Evolutionary conservation across 2,888 invertebrate species (phyloP).

Genomic region (Pemphredon lugubris): DNA sequence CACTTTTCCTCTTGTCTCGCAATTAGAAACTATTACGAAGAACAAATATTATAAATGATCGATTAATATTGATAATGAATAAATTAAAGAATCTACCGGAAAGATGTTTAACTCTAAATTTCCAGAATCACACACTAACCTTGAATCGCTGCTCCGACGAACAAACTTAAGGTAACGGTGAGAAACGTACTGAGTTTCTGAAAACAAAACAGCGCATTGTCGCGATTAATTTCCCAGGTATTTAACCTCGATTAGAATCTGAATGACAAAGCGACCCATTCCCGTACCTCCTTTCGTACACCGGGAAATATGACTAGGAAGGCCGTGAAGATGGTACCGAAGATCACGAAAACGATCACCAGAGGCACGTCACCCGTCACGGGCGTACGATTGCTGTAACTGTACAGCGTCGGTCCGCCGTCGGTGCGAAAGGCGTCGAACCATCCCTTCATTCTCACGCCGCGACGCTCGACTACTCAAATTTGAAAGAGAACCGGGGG

Average conservation of each 20-base stretch:
- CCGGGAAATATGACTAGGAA: slow-evolving; percentile 98
- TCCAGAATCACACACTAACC: too few relatives aligned
- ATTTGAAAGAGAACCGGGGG: slow-evolving; percentile 34
- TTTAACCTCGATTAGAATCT: too few relatives aligned
- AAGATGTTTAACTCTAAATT: too few relatives aligned
- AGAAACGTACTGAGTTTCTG: slow-evolving; percentile 96
- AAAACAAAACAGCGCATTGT: slow-evolving; percentile 18
- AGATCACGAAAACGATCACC: slow-evolving; percentile 92
- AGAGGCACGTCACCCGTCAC: slow-evolving; percentile 96
- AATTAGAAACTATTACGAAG: too few relatives aligned
- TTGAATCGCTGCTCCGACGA: slow-evolving; percentile 95
- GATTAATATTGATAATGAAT: too few relatives aligned
- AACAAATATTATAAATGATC: too few relatives aligned
- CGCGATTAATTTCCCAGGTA: not conserved
- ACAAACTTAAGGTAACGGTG: slow-evolving; percentile 94
- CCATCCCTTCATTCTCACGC: slow-evolving; percentile 94
- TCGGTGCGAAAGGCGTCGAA: slow-evolving; percentile 98
- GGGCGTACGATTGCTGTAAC: slow-evolving; percentile 96
- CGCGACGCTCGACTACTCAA: too few relatives aligned
- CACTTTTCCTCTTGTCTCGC: too few relatives aligned
- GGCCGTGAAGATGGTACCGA: slow-evolving; percentile 95
- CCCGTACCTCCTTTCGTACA: slow-evolving; percentile 92
- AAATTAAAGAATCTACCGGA: too few relatives aligned
- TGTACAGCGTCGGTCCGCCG: slow-evolving; percentile 98
- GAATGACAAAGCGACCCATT: too few relatives aligned